Percentiles rank a stretch among this genome's conserved stretches.
Conservation (phyloP, 2,797 vertebrate genomes). For the Microctenopoma stevenorrisi region DNA sequence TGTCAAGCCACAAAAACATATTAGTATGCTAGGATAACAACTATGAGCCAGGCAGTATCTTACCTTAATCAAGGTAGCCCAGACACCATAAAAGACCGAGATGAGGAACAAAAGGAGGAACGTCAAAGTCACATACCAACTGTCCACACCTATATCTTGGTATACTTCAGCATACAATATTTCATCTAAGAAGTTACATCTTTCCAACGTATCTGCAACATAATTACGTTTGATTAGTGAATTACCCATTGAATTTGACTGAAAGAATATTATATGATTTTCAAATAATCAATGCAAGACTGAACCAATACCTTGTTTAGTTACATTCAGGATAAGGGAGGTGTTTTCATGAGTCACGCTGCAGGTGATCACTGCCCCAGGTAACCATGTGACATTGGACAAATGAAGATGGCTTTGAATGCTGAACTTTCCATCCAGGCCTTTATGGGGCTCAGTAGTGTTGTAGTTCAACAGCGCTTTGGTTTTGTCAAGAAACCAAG, state of each 20-base stretch:
- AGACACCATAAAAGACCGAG: constrained; percentile 66
- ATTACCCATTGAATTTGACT: neutral
- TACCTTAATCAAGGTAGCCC: constrained; percentile 75
- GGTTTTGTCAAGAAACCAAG: constrained; percentile 66
- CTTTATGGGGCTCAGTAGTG: constrained; percentile 54
- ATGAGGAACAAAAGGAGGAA: constrained; percentile 76
- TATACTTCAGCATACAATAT: constrained; percentile 40
- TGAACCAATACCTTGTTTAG: constrained; percentile 65
- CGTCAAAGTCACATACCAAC: constrained; percentile 68
- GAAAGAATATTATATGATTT: neutral
- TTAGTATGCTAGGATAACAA: neutral
- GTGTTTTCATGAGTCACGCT: constrained; percentile 65
- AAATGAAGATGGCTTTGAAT: constrained; percentile 70
- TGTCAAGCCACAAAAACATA: neutral
- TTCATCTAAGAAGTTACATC: constrained; percentile 63
- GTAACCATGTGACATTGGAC: constrained; percentile 40
- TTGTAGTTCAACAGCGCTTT: constrained; percentile 26
- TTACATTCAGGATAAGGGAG: constrained; percentile 42
- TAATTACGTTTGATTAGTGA: neutral
- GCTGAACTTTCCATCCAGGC: constrained; percentile 73
- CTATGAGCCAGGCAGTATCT: constrained; percentile 12
- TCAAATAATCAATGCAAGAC: neutral
- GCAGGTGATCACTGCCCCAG: constrained; percentile 70
- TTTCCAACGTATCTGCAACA: constrained; percentile 58
- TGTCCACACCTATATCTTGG: constrained; percentile 59